A percentile compares a stretch with the other conserved stretches of the same genome.
These are phyloP conservation scores for Ambastaia sidthimunki DNA, from an alignment of 2,797 vertebrate species.

Conservation along the genomic window DNA sequence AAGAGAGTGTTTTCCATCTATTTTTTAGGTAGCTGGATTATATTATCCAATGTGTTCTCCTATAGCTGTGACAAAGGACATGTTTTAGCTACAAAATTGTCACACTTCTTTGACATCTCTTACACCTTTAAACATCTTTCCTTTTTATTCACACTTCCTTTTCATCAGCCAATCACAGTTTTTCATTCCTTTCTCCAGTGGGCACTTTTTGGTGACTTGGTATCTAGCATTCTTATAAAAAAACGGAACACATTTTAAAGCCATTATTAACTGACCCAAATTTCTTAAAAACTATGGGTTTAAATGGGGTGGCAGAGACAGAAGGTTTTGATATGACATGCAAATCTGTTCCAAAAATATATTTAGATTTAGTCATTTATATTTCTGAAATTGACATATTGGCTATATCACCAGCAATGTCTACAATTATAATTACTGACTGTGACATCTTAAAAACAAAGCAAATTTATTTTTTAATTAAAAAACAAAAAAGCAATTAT, in stretches of 20 bases:
- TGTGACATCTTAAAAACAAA: too few relatives aligned
- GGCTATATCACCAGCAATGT: too few relatives aligned
- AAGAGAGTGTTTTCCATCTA: slow-evolving; percentile 62
- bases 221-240: slow-evolving; percentile 17
- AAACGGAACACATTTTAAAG: slow-evolving; percentile 14
- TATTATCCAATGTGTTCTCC: slow-evolving; percentile 74
- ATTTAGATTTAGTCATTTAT: too few relatives aligned
- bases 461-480: too few relatives aligned
- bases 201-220: slow-evolving; percentile 16
- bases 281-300: slow-evolving; percentile 7
- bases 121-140: slow-evolving; percentile 21
- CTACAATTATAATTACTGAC: too few relatives aligned
- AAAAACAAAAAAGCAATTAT: too few relatives aligned
- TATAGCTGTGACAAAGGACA: slow-evolving; percentile 70
- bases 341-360: not conserved
- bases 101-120: slow-evolving; percentile 52
- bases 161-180: slow-evolving; percentile 63
- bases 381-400: too few relatives aligned
- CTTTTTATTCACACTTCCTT: slow-evolving; percentile 37
- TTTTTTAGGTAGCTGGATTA: slow-evolving; percentile 71
- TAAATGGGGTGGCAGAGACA: slow-evolving; percentile 3
- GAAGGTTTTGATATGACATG: not conserved
- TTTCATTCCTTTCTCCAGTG: not conserved
- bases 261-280: slow-evolving; percentile 28
- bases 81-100: slow-evolving; percentile 65